Conservation (phyloP, 1,140 invertebrate species). For the Temnothorax nylanderi region DNA sequence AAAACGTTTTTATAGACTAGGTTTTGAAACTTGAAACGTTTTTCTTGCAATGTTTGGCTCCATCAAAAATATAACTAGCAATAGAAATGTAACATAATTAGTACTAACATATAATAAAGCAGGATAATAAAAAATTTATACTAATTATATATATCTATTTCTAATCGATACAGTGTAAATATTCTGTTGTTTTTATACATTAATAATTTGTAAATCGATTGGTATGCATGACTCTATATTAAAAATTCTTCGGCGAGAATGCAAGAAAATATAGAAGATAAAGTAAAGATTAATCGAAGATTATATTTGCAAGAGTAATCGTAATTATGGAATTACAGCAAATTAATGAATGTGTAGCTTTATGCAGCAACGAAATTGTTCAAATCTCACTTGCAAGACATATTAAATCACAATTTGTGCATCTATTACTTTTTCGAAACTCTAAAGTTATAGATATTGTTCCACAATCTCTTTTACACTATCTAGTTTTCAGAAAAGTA, state of each 20-base stretch:
- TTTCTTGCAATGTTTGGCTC: background rate
- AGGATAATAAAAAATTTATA: background rate
- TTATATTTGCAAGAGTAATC: background rate
- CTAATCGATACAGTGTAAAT: too few species aligned
- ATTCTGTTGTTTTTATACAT: background rate
- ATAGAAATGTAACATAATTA: background rate
- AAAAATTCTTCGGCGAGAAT: background rate
- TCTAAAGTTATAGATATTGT: background rate
- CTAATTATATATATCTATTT: background rate
- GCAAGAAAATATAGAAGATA: background rate
- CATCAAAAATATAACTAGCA: background rate
- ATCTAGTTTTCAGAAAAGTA: background rate
- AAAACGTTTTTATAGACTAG: constrained; percentile 20
- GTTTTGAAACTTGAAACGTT: background rate
- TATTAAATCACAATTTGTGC: background rate
- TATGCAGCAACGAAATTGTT: background rate
- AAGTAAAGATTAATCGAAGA: background rate
- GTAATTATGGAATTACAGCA: background rate
- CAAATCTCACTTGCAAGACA: background rate
- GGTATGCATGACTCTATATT: background rate
- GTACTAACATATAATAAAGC: background rate
- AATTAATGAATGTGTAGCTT: background rate
- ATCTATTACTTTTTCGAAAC: background rate
- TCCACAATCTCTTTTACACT: background rate
- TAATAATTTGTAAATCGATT: background rate